Base-by-base conservation (phyloP, 2,113 vertebrate species). In the Zosterops japonicus region DNA sequence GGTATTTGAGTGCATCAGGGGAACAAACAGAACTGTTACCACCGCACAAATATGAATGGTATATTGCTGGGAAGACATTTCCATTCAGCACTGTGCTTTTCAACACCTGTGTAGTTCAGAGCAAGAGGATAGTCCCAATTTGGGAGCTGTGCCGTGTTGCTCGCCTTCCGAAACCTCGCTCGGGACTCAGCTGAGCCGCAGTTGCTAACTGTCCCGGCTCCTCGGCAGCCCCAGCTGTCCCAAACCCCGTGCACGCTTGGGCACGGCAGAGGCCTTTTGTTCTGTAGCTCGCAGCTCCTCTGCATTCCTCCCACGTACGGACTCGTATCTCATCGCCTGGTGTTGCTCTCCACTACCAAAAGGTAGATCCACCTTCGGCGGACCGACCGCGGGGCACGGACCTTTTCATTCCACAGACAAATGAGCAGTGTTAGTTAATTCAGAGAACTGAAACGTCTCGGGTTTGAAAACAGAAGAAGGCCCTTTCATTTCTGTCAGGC, bases 81-180 rank as follows among this genome's bases (percentile, higher is more conserved):
- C 39, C 47, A 55, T 59, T 68, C 60, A 33, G 27, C 49, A 12
- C 4, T 1, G 31, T 16, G 9, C 52, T 92, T 76, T 20, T 4
- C 46, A 27, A 14, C 49, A 46, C 31, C 59, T 14, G 3, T 3
- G 35, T 2, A 12, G 49, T 1, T 41, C 31, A 2, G 14, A 81
- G 80, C 33, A 12, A 20, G 68, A 0, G 11, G 33, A 3, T 0
- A 13, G 33, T 3, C 35, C 28, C 79, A 6, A 5, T 15, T 5
- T 1, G 47, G 60, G 56, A 81, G 49, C 56, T 19, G 14, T 18
- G 2, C 50, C 1, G 19, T 3, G 60, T 0, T 53, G 14, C 9
- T 35, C 2, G 1, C 1, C 0, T 0, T 1, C n/a, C 23, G 29
- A 50, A 63, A 4, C n/a, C 25, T 5, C 2, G 22, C 0, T 18